These are phyloP conservation scores for Forbesichthys papilliferus DNA, from an alignment of 2,113 vertebrate genomes.

Conservation along the genomic window DNA sequence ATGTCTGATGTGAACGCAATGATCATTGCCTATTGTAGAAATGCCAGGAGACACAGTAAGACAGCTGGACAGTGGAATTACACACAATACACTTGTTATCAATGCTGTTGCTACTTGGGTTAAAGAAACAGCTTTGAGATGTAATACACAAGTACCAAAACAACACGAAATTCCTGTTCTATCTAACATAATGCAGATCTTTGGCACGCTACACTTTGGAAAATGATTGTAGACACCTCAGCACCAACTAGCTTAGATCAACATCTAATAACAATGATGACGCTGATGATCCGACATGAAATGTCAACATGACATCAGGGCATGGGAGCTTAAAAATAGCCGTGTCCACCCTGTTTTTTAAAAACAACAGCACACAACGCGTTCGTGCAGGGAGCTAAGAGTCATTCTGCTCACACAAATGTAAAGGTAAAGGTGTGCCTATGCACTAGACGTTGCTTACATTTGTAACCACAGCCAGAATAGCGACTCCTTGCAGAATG, in stretches of 20 bases:
- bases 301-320: background rate
- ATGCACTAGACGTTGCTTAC: conserved; percentile 67
- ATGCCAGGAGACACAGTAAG: background rate
- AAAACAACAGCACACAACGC: too few relatives aligned
- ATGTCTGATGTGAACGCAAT: conserved; percentile 95
- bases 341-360: too few relatives aligned
- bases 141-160: too few relatives aligned
- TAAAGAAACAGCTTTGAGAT: background rate
- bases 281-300: background rate
- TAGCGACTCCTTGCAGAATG: conserved; percentile 89
- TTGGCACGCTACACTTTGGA: too few relatives aligned
- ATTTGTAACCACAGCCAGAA: conserved; percentile 91
- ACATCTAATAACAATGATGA: background rate
- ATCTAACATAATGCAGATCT: too few relatives aligned
- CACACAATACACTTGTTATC: background rate
- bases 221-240: too few relatives aligned
- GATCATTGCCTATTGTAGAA: conserved; percentile 86
- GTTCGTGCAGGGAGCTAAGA: too few relatives aligned
- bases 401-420: too few relatives aligned
- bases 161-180: too few relatives aligned
- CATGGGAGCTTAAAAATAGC: background rate
- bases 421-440: too few relatives aligned
- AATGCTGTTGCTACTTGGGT: background rate
- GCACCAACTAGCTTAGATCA: too few relatives aligned
- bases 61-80: background rate